Evolutionary conservation across 2,888 invertebrate species (phyloP).

Genomic region (Xanthia togata): DNA sequence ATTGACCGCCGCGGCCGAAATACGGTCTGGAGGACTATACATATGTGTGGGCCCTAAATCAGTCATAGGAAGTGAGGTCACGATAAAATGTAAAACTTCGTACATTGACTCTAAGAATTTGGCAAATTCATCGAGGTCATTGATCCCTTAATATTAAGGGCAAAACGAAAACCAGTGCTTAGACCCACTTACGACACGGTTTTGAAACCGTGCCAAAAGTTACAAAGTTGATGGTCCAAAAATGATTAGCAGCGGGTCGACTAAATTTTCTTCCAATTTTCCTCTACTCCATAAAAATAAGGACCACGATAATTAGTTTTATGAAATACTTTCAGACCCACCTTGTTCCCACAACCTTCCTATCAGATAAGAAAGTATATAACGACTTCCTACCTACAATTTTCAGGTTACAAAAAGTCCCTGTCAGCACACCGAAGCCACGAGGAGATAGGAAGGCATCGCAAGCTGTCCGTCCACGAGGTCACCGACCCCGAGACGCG

Average conservation of each 20-base stretch:
- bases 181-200: slow-evolving; percentile 29
- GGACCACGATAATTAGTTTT: not conserved
- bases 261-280: not conserved
- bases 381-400: not conserved
- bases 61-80: not conserved
- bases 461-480: slow-evolving; percentile 76
- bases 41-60: not conserved
- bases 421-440: slow-evolving; percentile 84
- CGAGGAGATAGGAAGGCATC: slow-evolving; percentile 80
- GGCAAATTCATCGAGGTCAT: slow-evolving; percentile 21
- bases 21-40: too few species aligned
- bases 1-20: too few species aligned
- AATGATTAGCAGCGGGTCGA: not conserved
- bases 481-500: slow-evolving; percentile 71
- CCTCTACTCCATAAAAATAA: not conserved
- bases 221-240: slow-evolving; percentile 4
- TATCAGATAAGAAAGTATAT: not conserved
- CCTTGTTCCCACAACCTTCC: too few species aligned
- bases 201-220: slow-evolving; percentile 49
- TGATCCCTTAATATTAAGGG: slow-evolving; percentile 19
- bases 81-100: not conserved
- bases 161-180: slow-evolving; percentile 7
- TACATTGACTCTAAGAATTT: not conserved
- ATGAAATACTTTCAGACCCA: not conserved
- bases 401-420: slow-evolving; percentile 78